phyloP scores from a whole-genome alignment of 2,888 invertebrate genomes.

The Pelosia muscerda region DNA sequence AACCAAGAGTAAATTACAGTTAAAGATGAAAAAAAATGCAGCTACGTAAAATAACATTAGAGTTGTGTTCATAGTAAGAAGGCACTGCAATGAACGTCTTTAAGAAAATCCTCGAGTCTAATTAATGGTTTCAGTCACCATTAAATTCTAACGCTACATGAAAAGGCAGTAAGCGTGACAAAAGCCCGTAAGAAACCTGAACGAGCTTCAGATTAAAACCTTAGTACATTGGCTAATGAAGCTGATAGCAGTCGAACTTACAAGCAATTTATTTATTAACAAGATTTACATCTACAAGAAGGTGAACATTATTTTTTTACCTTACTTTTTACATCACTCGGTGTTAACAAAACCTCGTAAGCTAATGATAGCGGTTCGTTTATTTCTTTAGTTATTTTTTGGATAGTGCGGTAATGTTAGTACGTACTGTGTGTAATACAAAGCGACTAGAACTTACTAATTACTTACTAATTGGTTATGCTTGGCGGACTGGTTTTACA shows the following conservation, averaged over 20 bases:
- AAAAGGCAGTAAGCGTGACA: slow-evolving; percentile 36
- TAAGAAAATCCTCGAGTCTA: neutral
- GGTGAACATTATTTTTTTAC: neutral
- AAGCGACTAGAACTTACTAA: too few relatives aligned
- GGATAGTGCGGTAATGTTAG: too few relatives aligned
- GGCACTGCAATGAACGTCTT: neutral
- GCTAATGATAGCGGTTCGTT: too few relatives aligned
- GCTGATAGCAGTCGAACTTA: slow-evolving; percentile 35
- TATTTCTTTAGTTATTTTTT: too few relatives aligned
- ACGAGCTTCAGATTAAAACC: slow-evolving; percentile 27
- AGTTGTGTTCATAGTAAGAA: neutral
- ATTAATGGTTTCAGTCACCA: slow-evolving; percentile 8
- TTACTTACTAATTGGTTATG: too few relatives aligned
- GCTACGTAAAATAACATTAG: neutral
- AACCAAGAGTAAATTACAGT: too few relatives aligned
- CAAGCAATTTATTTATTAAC: slow-evolving; percentile 28
- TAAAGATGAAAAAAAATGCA: neutral
- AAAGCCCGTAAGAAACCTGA: slow-evolving; percentile 32
- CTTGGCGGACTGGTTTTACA: too few relatives aligned
- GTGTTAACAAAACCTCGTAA: neutral
- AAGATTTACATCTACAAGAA: slow-evolving; percentile 42
- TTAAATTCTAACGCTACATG: slow-evolving; percentile 11
- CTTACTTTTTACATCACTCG: neutral
- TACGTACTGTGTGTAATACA: too few relatives aligned
- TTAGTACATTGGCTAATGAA: slow-evolving; percentile 43